phyloP scores from a whole-genome alignment of 2,113 vertebrate genomes.

The Microcebus murinus region DNA sequence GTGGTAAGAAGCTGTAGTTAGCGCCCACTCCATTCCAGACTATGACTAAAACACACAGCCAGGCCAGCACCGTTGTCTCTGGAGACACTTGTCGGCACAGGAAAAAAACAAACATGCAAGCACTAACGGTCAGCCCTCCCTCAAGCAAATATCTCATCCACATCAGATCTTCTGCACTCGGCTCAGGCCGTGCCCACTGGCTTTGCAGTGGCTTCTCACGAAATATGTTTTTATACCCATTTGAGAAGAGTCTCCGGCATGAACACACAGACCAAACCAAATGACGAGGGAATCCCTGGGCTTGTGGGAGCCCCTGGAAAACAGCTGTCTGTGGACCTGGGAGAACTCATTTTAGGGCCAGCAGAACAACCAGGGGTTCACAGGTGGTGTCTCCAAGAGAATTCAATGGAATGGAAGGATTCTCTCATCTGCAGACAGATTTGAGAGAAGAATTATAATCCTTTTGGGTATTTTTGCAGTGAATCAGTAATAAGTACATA shows the following conservation, averaged over 20 bases:
- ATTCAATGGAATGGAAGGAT: background rate
- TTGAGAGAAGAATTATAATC: background rate
- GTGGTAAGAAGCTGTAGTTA: rapidly evolving
- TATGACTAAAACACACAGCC: background rate
- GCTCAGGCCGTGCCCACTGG: too few relatives aligned
- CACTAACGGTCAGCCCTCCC: rapidly evolving
- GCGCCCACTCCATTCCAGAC: too few relatives aligned
- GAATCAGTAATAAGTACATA: background rate
- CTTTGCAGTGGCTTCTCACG: background rate
- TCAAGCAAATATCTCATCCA: background rate
- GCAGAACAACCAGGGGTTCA: background rate
- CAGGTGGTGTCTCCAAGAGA: background rate
- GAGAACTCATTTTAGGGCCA: background rate
- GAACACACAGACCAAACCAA: background rate
- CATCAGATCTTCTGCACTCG: rapidly evolving
- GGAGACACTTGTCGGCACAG: background rate
- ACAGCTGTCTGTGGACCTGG: background rate
- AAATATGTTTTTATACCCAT: background rate
- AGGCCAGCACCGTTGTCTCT: background rate
- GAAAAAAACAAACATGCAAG: background rate
- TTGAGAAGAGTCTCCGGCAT: too few relatives aligned
- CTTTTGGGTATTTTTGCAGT: background rate
- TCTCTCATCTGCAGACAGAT: rapidly evolving
- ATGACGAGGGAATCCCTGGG: background rate
- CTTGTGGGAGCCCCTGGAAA: too few relatives aligned